phyloP scores from a whole-genome alignment of 1,140 invertebrate genomes.

The Geopemphigus sp. region DNA sequence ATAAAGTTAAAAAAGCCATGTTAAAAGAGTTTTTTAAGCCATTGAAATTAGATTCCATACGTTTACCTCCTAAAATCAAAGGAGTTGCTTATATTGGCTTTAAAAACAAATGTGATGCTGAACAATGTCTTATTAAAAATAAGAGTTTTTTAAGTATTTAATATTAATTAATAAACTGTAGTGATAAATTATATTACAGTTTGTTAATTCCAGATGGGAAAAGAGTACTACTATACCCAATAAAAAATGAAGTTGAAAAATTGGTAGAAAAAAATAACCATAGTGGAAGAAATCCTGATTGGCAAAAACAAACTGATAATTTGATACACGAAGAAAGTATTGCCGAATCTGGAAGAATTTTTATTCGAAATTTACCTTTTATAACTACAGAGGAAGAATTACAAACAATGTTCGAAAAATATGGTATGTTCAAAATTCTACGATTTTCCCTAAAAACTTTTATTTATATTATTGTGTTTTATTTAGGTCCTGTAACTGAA shows the following conservation, averaged over 20 bases:
- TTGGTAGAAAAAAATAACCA: conserved; percentile 55
- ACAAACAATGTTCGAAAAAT: conserved; percentile 79
- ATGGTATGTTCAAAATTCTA: conserved; percentile 73
- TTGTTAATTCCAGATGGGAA: conserved; percentile 51
- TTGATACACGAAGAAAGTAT: conserved; percentile 76
- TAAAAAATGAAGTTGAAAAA: conserved; percentile 57
- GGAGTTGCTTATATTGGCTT: conserved; percentile 92
- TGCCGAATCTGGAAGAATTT: conserved; percentile 89
- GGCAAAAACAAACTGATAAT: conserved; percentile 69
- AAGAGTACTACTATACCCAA: conserved; percentile 51
- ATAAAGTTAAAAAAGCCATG: conserved; percentile 73
- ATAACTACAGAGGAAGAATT: conserved; percentile 85
- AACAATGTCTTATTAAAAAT: conserved; percentile 77
- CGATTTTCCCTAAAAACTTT: conserved; percentile 1
- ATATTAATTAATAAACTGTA: neutral
- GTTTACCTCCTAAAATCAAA: conserved; percentile 72
- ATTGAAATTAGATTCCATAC: conserved; percentile 72
- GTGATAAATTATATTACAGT: neutral
- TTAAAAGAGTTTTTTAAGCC: conserved; percentile 83
- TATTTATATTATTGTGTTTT: conserved; percentile 50
- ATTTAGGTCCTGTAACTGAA: conserved; percentile 79
- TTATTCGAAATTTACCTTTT: conserved; percentile 91
- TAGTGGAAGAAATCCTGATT: conserved; percentile 57
- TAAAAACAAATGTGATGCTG: conserved; percentile 75
- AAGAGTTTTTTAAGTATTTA: conserved; percentile 77